Conservation (phyloP, 2,888 invertebrate species). For the Coelinius sp. region DNA sequence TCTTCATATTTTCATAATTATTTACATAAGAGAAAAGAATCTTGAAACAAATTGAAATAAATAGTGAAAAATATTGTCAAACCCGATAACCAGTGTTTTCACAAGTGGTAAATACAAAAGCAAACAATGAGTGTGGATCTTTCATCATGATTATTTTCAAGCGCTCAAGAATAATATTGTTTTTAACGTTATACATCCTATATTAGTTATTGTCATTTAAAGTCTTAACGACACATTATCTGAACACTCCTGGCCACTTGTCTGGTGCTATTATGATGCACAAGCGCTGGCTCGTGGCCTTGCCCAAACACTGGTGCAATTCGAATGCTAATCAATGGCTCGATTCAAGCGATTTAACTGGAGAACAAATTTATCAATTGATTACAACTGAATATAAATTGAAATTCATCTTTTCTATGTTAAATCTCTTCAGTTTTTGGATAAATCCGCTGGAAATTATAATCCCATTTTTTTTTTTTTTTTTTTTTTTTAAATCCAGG, state of each 20-base stretch:
- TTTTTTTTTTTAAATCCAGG: not conserved
- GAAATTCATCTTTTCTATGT: too few relatives aligned
- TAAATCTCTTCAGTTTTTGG: too few relatives aligned
- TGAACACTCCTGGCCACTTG: conserved; percentile 28
- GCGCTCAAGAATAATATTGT: not conserved
- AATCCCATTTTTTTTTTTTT: too few relatives aligned
- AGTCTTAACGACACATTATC: conserved; percentile 29
- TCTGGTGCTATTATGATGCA: conserved; percentile 31
- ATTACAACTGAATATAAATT: not conserved
- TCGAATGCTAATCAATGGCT: conserved; percentile 31
- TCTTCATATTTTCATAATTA: too few relatives aligned
- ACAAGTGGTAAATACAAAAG: not conserved
- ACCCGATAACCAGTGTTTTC: not conserved
- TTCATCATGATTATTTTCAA: not conserved
- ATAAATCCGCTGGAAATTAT: too few relatives aligned
- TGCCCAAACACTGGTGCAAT: conserved; percentile 29
- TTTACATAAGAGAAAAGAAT: not conserved
- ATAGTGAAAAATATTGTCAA: not conserved
- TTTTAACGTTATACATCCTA: not conserved
- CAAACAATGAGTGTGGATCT: not conserved
- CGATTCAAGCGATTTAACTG: conserved; percentile 15
- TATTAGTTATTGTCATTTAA: conserved; percentile 19
- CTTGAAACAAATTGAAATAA: not conserved
- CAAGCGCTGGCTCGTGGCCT: conserved; percentile 22
- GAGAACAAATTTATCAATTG: not conserved